Base-by-base conservation (phyloP, 1,140 invertebrate species). In the Liolophura sinensis region DNA sequence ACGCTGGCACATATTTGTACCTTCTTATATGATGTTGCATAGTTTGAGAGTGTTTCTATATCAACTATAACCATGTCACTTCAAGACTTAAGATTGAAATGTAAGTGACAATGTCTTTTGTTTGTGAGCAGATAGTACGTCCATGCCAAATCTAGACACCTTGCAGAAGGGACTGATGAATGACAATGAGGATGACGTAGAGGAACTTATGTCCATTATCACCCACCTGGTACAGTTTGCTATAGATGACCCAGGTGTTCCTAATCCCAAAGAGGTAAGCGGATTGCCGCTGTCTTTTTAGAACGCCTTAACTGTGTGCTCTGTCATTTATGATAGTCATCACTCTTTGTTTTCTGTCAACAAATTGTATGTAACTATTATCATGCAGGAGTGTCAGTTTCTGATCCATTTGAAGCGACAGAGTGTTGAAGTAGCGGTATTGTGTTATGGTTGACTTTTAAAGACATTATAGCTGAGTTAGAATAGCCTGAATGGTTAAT, bases 221-320 rank as follows among this genome's bases (percentile, higher is more conserved):
- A 93, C 92, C 7, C 94, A 96, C 84, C 84, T 98, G 0, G 84
- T 97, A 9, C 91, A 95, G 1, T 95, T 94, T 82, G 95, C 94
- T 49, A 94, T 98, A 60, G 88, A 96, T 85, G 95, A 98, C 86
- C 95, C 95, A 0, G 95, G 96, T 0, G 93, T 97, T 40, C 93
- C 94, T 0, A 85, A 85, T 68, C 81, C 81, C 54, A 93, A 94
- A 69, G 81, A 83, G 73, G 82, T 84, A 60, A 69, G 52, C 22
- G 27, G 27, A 22, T 24, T 31, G 7, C 15, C 7, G 18, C 18
- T n/a, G n/a, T 58, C 27, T 58, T 4, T n/a, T 3, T 18, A 31
- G 57, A 24, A 20, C 14, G 49, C 49, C n/a, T n/a, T n/a, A 40
- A 40, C 31, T 3, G 3, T 40, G 31, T 54, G 3, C 12, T 20